phyloP scores from a whole-genome alignment of 2,797 vertebrate species.

The Sus cebifrons region DNA sequence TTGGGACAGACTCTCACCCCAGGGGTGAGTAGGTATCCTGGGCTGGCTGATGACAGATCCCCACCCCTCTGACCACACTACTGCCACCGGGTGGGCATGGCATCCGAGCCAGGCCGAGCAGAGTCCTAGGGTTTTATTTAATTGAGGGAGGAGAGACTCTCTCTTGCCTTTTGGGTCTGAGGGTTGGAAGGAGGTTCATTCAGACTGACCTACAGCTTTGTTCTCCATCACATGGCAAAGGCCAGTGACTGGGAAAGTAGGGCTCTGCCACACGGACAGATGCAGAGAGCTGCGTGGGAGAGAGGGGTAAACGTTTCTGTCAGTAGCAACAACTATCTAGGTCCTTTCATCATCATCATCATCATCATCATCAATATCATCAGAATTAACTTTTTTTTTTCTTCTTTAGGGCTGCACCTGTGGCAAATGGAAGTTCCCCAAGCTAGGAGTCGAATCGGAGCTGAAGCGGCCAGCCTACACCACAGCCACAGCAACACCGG shows the following conservation, averaged over 20 bases:
- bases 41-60: background rate
- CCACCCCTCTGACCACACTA: background rate
- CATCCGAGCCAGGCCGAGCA: background rate
- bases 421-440: too few species aligned
- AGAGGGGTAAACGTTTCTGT: background rate
- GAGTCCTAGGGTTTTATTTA: background rate
- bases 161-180: background rate
- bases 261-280: background rate
- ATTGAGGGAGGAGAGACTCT: background rate
- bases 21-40: background rate
- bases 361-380: background rate
- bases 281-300: background rate
- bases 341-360: background rate
- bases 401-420: background rate
- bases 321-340: background rate
- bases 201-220: background rate
- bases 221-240: background rate
- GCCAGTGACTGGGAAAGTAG: background rate
- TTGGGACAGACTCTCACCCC: background rate
- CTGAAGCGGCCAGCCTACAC: too few species aligned
- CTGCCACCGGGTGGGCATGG: background rate
- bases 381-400: background rate
- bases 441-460: too few species aligned
- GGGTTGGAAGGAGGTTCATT: constrained; percentile 6
- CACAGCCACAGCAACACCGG: too few species aligned